phyloP scores from a whole-genome alignment of 2,888 invertebrate genomes.

The Callosobruchus maculatus region DNA sequence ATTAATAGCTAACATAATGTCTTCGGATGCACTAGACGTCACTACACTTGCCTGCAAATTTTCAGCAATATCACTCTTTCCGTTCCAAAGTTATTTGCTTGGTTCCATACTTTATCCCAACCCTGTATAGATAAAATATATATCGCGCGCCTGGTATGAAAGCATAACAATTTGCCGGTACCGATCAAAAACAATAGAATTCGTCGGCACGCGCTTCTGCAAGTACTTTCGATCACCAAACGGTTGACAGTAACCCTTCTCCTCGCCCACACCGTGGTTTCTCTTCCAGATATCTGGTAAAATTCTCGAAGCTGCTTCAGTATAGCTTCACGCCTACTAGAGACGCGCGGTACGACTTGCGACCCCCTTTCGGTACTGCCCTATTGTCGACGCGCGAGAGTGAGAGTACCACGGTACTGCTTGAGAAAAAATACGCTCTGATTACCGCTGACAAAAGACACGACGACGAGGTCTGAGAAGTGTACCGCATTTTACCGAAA shows the following conservation, averaged over 20 bases:
- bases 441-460: slow-evolving; percentile 34
- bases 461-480: background rate
- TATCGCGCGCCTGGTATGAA: background rate
- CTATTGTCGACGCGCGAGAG: slow-evolving; percentile 18
- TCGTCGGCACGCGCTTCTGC: background rate
- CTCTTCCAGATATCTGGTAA: background rate
- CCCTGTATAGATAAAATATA: no score
- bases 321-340: slow-evolving; percentile 18
- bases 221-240: background rate
- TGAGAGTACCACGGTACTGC: slow-evolving; percentile 12
- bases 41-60: no score
- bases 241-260: background rate
- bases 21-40: no score
- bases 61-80: no score
- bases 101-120: no score
- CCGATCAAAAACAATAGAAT: background rate
- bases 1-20: no score
- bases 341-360: background rate
- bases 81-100: no score
- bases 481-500: background rate
- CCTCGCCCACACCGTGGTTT: background rate
- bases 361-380: slow-evolving; percentile 4
- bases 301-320: background rate
- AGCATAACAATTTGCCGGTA: background rate
- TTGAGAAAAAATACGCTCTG: slow-evolving; percentile 35